These are phyloP conservation scores for Corbicula japonica DNA, from an alignment of 2,888 invertebrate genomes.

Conservation along the genomic window DNA sequence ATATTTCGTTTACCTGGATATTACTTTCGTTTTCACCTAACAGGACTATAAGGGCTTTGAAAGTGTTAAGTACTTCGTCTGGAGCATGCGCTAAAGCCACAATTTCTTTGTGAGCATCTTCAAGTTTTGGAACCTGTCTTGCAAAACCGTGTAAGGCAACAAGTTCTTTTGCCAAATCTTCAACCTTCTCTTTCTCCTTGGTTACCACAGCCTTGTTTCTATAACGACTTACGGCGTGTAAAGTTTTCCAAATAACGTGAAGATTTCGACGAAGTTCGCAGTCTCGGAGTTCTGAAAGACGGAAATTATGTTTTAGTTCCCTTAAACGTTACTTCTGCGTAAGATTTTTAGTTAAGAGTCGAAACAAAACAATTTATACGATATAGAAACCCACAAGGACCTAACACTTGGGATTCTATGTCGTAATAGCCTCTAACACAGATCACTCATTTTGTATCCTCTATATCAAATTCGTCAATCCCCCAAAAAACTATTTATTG, in stretches of 20 bases:
- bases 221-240: background rate
- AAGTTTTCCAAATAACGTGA: slow-evolving; percentile 6
- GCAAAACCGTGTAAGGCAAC: slow-evolving; percentile 8
- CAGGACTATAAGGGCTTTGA: slow-evolving; percentile 7
- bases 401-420: background rate
- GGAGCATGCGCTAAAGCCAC: slow-evolving; percentile 13
- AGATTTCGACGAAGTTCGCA: slow-evolving; percentile 7
- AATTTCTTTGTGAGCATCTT: slow-evolving; percentile 16
- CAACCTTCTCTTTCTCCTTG: background rate
- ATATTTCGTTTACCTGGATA: background rate
- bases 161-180: slow-evolving; percentile 13
- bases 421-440: too few species aligned
- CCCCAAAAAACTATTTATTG: too few species aligned
- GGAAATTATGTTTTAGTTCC: too few species aligned
- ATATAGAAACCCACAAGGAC: background rate
- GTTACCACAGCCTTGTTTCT: slow-evolving; percentile 10
- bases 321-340: too few species aligned
- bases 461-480: too few species aligned
- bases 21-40: background rate
- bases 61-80: slow-evolving; percentile 15
- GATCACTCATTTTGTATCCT: too few species aligned
- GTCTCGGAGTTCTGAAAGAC: slow-evolving; percentile 1
- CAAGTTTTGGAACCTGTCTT: slow-evolving; percentile 14
- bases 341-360: background rate
- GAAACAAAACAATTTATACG: background rate